Evolutionary conservation across 92 coral and sea anemone species (phyloP).

Genomic region (Bergia sp.): DNA sequence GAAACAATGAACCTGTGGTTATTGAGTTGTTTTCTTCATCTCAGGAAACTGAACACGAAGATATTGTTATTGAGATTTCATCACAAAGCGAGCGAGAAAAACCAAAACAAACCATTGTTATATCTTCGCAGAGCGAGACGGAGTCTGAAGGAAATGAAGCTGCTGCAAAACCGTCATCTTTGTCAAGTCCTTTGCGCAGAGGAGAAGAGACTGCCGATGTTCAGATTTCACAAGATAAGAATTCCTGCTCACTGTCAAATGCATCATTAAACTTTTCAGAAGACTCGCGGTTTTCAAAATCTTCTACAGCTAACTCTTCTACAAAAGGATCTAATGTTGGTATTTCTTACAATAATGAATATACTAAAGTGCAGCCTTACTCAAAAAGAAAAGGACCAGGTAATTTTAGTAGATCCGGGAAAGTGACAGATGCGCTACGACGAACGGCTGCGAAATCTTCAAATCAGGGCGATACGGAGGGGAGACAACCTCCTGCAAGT

Average conservation of each 20-base stretch:
- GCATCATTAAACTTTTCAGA: background rate
- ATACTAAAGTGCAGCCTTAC: background rate
- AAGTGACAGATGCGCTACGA: background rate
- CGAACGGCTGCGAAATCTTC: background rate
- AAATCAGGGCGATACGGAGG: background rate
- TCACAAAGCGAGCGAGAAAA: conserved; percentile 54
- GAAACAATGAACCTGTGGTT: background rate
- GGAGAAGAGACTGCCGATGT: background rate
- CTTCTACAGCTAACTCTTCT: background rate
- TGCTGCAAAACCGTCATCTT: background rate
- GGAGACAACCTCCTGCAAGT: background rate
- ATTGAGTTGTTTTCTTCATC: conserved; percentile 23
- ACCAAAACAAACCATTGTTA: conserved; percentile 24
- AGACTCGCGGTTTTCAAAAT: background rate
- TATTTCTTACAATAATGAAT: background rate
- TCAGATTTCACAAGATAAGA: background rate
- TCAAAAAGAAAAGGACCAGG: background rate
- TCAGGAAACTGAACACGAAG: conserved; percentile 9
- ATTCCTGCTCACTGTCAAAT: background rate
- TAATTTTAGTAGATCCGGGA: background rate
- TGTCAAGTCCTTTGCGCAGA: background rate
- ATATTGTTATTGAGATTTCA: conserved; percentile 53
- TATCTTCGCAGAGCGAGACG: conserved; percentile 64
- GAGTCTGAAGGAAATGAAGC: conserved; percentile 34
- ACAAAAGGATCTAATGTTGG: background rate